Conservation (phyloP, 2,797 vertebrate genomes). For the Periophthalmus magnuspinnatus region DNA sequence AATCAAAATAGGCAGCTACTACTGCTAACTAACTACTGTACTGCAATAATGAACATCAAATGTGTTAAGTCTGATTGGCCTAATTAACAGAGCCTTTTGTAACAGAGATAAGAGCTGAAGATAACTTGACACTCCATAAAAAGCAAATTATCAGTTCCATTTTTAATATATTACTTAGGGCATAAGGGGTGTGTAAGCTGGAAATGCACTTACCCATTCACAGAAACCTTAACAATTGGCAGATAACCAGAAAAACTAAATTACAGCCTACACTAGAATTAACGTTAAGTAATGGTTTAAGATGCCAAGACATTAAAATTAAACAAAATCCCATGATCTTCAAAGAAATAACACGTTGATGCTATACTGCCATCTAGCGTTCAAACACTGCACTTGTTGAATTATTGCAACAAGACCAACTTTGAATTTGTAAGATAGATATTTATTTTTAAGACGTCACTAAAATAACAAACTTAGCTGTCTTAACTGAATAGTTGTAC, state of each 20-base stretch:
- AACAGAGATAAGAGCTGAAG: not conserved
- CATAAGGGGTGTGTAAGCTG: not conserved
- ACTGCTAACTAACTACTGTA: not conserved
- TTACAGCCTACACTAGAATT: not conserved
- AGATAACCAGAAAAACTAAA: not conserved
- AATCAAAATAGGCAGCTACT: not conserved
- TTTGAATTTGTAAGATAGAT: conserved; percentile 56
- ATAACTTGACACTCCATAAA: not conserved
- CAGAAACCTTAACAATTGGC: not conserved
- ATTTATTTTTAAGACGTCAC: conserved; percentile 70
- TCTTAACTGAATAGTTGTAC: conserved; percentile 55
- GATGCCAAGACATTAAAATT: conserved; percentile 7
- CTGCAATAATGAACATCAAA: not conserved
- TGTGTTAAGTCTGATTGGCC: not conserved
- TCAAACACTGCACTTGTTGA: not conserved
- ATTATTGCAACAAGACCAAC: not conserved
- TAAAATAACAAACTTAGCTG: conserved; percentile 82
- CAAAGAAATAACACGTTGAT: conserved; percentile 12
- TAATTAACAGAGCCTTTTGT: not conserved
- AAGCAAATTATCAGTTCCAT: not conserved
- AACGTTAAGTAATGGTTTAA: not conserved
- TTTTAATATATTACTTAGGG: not conserved
- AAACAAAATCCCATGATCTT: conserved; percentile 38
- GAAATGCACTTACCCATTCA: not conserved
- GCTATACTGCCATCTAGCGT: conserved; percentile 68